Evolutionary conservation across 2,797 vertebrate genomes (phyloP).

Genomic region (Clarias platycephalus): DNA sequence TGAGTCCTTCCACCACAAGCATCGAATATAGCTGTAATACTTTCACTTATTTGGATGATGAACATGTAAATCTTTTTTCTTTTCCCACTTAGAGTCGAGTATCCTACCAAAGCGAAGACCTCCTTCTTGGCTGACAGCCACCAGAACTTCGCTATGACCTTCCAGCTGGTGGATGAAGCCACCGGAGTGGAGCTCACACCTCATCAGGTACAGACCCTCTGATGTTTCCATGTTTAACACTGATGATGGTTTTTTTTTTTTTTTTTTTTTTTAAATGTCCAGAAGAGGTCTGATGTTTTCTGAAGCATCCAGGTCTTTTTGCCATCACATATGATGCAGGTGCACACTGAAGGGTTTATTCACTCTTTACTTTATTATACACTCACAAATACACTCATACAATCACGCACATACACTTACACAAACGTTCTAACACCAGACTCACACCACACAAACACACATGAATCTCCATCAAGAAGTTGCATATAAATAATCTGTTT

Average conservation of each 20-base stretch:
- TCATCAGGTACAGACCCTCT: constrained; percentile 82
- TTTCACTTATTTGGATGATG: background rate
- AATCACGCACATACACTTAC: no score
- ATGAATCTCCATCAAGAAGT: background rate
- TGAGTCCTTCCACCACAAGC: constrained; percentile 56
- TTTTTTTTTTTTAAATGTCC: background rate
- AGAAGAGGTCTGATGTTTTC: background rate
- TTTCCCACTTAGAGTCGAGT: constrained; percentile 80
- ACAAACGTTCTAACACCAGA: no score
- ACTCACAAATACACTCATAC: no score
- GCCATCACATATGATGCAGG: background rate
- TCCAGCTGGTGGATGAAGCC: constrained; percentile 91
- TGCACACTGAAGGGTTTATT: background rate
- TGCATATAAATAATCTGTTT: background rate
- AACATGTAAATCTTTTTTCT: background rate
- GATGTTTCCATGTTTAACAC: background rate
- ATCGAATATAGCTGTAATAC: background rate
- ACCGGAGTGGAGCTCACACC: constrained; percentile 92
- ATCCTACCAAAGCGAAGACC: constrained; percentile 89
- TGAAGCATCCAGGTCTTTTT: background rate
- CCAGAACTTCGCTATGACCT: constrained; percentile 96
- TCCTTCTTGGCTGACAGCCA: constrained; percentile 93
- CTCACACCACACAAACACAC: no score
- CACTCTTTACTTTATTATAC: background rate
- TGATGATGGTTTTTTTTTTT: background rate